Base-by-base conservation (phyloP, 2,888 invertebrate species). In the Rhagonycha lutea region DNA sequence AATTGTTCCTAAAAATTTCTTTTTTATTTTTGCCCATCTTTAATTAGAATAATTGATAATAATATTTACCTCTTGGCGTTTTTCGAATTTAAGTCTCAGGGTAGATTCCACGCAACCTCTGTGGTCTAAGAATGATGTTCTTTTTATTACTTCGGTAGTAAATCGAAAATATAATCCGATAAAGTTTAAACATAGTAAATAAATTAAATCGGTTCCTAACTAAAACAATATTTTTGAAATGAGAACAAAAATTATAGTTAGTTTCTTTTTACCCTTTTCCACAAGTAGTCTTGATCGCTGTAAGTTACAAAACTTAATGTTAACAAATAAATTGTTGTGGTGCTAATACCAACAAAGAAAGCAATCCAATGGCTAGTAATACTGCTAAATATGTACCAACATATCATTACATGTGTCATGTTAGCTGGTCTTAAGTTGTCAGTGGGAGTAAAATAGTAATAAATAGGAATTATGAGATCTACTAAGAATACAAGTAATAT, bases 161-260 rank as follows among this genome's bases (percentile, higher is more conserved):
- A 95, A 92, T 72, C 96, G 92, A 87, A 96, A 96, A 88, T 95
- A 96, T n/a, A 96, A 88, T 3, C 98, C 97, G 86, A 97, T 90
- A 12, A 93, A 89, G 85, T 96, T 97, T 9, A 95, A 92, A 80
- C 94, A 94, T 14, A 92, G 82, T 76, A 94, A 90, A 85, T 93
- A 94, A 78, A 95, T 90, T 28, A 91, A 88, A 84, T 97, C 96
- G 9, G 94, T 92, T 63, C 76, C 78, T 63, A 82, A 68, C 84
- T 84, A 63, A 60, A 83, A 82, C 61, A 8, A 14, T 72, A 70
- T 65, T 61, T 47, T 14, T 68, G 14, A 18, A 26, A 28, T 14
- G 5, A 24, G 29, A 24, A 78, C 14, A 63, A 28, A 74, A 9
- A 69, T 69, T 69, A 67, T 18, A 10, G 70, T 12, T 23, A 73